phyloP scores from a whole-genome alignment of 2,113 vertebrate genomes.

The Ia io region DNA sequence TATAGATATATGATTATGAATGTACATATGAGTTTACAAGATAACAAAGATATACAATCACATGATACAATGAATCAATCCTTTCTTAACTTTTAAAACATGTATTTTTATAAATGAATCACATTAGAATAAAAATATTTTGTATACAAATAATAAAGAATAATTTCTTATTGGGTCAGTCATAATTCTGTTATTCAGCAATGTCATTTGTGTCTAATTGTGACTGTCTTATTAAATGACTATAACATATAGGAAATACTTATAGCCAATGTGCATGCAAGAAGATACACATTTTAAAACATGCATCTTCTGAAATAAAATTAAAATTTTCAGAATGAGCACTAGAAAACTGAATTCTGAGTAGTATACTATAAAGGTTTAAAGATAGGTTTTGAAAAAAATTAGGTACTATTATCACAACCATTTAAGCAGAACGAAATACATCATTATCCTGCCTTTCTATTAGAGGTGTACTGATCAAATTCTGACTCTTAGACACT shows the following conservation, averaged over 20 bases:
- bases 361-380: neutral
- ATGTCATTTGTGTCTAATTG: constrained; percentile 20
- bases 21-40: neutral
- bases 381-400: neutral
- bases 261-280: neutral
- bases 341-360: neutral
- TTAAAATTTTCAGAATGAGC: neutral
- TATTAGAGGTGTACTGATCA: neutral
- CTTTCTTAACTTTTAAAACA: neutral
- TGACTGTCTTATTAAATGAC: constrained; percentile 17
- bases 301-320: neutral
- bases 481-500: neutral
- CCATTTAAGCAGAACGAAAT: constrained; percentile 8
- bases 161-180: constrained; percentile 4
- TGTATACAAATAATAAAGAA: constrained; percentile 23
- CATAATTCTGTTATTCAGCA: constrained; percentile 27
- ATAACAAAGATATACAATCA: neutral
- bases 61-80: neutral
- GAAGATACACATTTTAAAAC: constrained; percentile 12
- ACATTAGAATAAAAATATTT: neutral
- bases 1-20: neutral
- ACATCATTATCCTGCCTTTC: neutral
- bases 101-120: neutral
- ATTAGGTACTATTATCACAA: neutral
- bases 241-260: neutral